Conservation (phyloP, 2,113 vertebrate genomes). For the Aix galericulata region DNA sequence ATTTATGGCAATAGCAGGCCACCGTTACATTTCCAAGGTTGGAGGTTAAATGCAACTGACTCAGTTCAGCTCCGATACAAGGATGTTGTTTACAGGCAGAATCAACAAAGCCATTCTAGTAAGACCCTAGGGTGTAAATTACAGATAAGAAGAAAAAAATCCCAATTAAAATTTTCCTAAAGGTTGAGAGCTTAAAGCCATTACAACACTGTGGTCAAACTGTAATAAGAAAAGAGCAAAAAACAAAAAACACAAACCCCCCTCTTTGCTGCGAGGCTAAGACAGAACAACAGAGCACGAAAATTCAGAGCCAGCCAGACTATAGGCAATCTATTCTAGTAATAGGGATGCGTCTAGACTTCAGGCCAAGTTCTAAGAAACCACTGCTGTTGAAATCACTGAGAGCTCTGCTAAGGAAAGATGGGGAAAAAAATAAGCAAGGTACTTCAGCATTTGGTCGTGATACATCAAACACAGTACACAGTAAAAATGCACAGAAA, state of each 20-base stretch:
- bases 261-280: neutral
- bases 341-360: slow-evolving; percentile 34
- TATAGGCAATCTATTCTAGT: slow-evolving; percentile 13
- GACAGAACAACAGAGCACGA: neutral
- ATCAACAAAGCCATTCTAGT: slow-evolving; percentile 67
- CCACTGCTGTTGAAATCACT: neutral
- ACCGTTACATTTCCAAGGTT: slow-evolving; percentile 10
- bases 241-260: neutral
- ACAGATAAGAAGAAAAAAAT: slow-evolving; percentile 69
- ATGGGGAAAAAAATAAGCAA: neutral
- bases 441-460: neutral
- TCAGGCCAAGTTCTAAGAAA: neutral
- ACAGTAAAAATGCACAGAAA: neutral
- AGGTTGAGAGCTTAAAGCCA: slow-evolving; percentile 60
- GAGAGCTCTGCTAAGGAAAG: neutral
- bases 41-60: slow-evolving; percentile 43
- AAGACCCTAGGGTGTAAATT: slow-evolving; percentile 67
- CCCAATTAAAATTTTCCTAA: slow-evolving; percentile 69
- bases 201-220: slow-evolving; percentile 15
- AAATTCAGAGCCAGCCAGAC: neutral
- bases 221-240: neutral
- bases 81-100: slow-evolving; percentile 55
- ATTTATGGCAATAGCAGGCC: neutral
- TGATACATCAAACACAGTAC: neutral
- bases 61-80: slow-evolving; percentile 50